Conservation (phyloP, 2,113 vertebrate genomes). For the Prolemur simus region DNA sequence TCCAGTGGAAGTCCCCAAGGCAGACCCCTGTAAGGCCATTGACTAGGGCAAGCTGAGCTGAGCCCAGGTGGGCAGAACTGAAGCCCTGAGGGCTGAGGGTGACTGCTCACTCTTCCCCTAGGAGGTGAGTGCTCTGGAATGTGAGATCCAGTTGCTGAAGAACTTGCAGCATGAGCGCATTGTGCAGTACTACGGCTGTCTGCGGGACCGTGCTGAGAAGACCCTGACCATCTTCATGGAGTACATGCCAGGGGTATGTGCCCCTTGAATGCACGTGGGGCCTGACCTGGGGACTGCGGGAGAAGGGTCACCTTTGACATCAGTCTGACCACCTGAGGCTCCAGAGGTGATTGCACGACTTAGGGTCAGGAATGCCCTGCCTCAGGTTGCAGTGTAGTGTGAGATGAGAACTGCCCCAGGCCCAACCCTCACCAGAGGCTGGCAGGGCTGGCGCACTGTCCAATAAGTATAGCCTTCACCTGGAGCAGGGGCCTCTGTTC, state of each 20-base stretch:
- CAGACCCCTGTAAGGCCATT: background rate
- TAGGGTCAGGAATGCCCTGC: background rate
- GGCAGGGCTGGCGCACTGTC: background rate
- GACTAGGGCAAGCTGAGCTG: background rate
- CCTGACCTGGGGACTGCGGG: background rate
- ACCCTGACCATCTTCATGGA: slow-evolving; percentile 98
- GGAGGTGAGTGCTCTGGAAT: slow-evolving; percentile 97
- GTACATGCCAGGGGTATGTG: slow-evolving; percentile 96
- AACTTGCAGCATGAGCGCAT: slow-evolving; percentile 96
- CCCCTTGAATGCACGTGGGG: background rate
- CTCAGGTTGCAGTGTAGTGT: background rate
- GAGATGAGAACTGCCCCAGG: background rate
- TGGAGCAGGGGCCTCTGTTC: background rate
- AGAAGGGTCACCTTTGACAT: background rate
- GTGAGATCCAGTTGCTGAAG: slow-evolving; percentile 97
- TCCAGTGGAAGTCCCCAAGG: background rate
- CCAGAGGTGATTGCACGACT: background rate
- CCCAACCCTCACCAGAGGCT: background rate
- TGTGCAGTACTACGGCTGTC: slow-evolving; percentile 95
- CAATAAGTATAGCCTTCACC: background rate
- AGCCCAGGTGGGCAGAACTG: background rate
- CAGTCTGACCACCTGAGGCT: background rate
- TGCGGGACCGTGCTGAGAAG: slow-evolving; percentile 93
- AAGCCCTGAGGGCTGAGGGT: background rate
- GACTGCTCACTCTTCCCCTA: slow-evolving; percentile 66